Evolutionary conservation across 64 coral and sea anemone species (phyloP).

Genomic region (Porites lutea): DNA sequence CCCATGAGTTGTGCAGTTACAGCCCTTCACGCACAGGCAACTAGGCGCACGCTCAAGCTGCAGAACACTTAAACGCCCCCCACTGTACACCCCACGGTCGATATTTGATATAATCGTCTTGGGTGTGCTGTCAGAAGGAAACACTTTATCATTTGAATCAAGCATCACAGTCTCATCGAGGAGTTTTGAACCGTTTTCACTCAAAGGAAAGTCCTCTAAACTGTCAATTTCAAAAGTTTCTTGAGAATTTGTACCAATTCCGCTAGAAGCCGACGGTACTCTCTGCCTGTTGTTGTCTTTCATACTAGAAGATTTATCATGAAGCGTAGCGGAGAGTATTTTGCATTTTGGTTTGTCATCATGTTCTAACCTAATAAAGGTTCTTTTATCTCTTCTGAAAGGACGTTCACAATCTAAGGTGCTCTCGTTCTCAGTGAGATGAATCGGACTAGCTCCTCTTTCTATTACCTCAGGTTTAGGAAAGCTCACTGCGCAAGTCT

Average conservation of each 20-base stretch:
- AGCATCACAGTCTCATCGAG: not conserved
- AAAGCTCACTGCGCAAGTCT: slow-evolving; percentile 47
- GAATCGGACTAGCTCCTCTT: slow-evolving; percentile 68
- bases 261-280: not conserved
- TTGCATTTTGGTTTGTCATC: not conserved
- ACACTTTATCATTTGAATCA: not conserved
- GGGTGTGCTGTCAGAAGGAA: not conserved
- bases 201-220: slow-evolving; percentile 36
- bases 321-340: not conserved
- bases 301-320: not conserved
- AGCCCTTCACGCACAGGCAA: not conserved
- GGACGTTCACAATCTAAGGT: not conserved
- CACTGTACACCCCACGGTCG: not conserved
- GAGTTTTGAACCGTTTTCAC: not conserved
- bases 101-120: not conserved
- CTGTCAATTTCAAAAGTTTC: slow-evolving; percentile 55
- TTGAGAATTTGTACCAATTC: slow-evolving; percentile 6
- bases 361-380: not conserved
- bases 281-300: not conserved
- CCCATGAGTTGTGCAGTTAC: not conserved
- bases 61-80: slow-evolving; percentile 44
- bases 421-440: not conserved
- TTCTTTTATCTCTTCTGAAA: not conserved
- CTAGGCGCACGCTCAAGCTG: slow-evolving; percentile 25
- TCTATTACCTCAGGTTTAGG: slow-evolving; percentile 63